Evolutionary conservation across 2,113 vertebrate genomes (phyloP).

Genomic region (Cygnus buccinator): DNA sequence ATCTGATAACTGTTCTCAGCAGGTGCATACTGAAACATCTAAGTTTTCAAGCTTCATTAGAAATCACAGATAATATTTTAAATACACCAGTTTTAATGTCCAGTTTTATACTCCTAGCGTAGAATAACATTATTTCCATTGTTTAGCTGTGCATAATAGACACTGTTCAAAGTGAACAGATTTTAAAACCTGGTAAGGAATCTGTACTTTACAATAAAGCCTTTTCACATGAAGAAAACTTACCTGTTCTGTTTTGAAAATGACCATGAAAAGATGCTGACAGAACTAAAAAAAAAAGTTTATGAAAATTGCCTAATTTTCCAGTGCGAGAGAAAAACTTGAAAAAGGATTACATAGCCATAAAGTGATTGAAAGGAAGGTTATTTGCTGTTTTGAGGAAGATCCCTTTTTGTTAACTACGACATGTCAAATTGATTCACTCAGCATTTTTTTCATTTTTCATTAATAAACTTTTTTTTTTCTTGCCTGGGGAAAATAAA

Average conservation of each 20-base stretch:
- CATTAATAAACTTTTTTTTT: conserved; percentile 12
- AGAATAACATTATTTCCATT: not conserved
- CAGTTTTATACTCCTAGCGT: not conserved
- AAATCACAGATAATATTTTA: not conserved
- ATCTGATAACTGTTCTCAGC: not conserved
- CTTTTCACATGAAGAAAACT: not conserved
- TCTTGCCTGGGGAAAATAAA: conserved; percentile 30
- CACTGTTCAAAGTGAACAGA: not conserved
- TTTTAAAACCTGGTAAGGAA: not conserved
- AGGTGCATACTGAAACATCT: not conserved
- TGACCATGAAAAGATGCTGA: not conserved
- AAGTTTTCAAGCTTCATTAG: not conserved
- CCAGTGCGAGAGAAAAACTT: not conserved
- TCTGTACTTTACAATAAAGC: not conserved
- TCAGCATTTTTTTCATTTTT: not conserved
- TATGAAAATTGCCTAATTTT: not conserved
- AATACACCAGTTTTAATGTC: not conserved
- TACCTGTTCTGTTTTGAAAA: not conserved
- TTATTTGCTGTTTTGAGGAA: not conserved
- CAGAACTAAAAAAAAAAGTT: not conserved
- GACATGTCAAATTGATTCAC: not conserved
- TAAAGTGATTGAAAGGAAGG: not conserved
- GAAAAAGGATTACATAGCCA: not conserved
- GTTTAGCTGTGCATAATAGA: not conserved
- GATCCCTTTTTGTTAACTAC: not conserved